phyloP scores from a whole-genome alignment of 2,888 invertebrate species.

The Bellardia pandia region DNA sequence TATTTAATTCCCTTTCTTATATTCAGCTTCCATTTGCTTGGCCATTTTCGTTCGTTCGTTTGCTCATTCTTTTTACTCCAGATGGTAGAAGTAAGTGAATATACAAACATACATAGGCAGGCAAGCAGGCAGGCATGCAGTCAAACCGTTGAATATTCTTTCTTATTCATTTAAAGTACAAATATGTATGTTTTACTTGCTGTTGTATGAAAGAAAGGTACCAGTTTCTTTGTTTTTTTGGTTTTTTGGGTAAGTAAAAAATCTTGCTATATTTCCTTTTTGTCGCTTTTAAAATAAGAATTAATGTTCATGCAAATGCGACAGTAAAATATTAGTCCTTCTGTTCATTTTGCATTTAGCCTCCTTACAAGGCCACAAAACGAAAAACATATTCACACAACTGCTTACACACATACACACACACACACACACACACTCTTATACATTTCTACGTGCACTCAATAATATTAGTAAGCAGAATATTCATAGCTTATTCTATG shows the following conservation, averaged over 20 bases:
- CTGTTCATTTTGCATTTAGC: constrained; percentile 66
- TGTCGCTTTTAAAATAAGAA: constrained; percentile 64
- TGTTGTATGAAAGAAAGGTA: too few species aligned
- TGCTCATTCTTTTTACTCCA: neutral
- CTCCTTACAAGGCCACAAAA: constrained; percentile 62
- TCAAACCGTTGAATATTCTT: constrained; percentile 43
- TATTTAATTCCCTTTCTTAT: constrained; percentile 7
- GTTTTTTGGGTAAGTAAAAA: constrained; percentile 37
- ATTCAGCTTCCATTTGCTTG: constrained; percentile 20
- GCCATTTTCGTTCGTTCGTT: constrained; percentile 3
- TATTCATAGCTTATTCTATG: constrained; percentile 60
- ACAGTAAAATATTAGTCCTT: constrained; percentile 73
- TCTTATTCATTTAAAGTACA: constrained; percentile 18
- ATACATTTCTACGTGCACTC: neutral
- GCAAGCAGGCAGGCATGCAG: constrained; percentile 21
- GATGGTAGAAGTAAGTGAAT: constrained; percentile 4
- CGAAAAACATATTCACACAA: constrained; percentile 18
- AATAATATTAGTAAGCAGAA: constrained; percentile 49
- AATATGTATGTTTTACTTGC: neutral
- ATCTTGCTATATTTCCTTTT: constrained; percentile 62
- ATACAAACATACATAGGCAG: constrained; percentile 11
- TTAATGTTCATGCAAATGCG: constrained; percentile 73
- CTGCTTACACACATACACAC: neutral
- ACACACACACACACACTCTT: neutral
- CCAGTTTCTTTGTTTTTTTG: neutral